Conservation (phyloP, 2,888 invertebrate species). For the Sarcophaga rosellei region DNA sequence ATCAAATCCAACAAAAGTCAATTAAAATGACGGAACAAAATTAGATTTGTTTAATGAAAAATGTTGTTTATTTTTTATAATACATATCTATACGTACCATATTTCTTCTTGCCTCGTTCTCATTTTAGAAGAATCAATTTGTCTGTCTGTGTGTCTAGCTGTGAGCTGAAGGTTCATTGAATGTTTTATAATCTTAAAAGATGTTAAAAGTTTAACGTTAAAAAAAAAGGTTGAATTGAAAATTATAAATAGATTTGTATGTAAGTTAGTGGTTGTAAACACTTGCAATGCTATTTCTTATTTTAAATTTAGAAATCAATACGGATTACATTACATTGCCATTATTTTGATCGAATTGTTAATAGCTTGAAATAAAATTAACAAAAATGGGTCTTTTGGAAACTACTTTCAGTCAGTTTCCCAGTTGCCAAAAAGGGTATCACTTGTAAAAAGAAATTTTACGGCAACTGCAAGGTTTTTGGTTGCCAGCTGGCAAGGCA, state of each 20-base stretch:
- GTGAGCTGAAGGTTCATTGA: constrained; percentile 8
- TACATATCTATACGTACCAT: neutral
- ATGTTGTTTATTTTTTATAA: neutral
- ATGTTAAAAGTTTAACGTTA: neutral
- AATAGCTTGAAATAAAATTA: no score
- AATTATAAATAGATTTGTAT: neutral
- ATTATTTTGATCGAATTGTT: no score
- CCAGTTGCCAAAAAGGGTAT: no score
- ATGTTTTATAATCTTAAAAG: neutral
- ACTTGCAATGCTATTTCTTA: no score
- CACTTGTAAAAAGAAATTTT: no score
- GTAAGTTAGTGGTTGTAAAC: neutral
- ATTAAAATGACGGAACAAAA: constrained; percentile 42
- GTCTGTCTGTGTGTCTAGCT: neutral
- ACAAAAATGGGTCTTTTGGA: no score
- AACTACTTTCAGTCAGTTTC: no score
- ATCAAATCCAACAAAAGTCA: constrained; percentile 55
- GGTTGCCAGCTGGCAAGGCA: no score
- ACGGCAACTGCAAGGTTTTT: no score
- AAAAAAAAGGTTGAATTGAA: neutral
- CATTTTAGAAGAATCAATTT: neutral
- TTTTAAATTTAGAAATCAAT: no score
- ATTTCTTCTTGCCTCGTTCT: neutral
- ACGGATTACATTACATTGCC: no score
- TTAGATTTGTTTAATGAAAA: constrained; percentile 32